Base-by-base conservation (phyloP, 1,140 invertebrate genomes). In the Colletes gigas region DNA sequence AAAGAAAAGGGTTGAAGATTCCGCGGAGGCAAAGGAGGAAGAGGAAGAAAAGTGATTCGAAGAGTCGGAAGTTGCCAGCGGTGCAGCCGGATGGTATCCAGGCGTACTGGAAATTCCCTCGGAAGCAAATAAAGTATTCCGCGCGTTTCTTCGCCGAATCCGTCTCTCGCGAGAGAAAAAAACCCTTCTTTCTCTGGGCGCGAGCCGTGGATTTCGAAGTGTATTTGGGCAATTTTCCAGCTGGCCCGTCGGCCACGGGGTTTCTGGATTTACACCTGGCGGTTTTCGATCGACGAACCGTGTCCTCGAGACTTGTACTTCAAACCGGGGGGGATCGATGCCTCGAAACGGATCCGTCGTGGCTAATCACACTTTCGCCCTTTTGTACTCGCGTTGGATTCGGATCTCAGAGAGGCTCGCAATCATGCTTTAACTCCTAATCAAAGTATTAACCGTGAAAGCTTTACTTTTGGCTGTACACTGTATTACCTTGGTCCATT, bases 151-250 rank as follows among this genome's bases (percentile, higher is more conserved):
- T 21, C 70, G 14, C 14, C 70, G 55, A 72, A 47, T 47, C 4
- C 19, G 4, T 47, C 7, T 52, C n/a, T 30, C 6, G 19, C 65
- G 17, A 47, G 52, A 6, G 44, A 39, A 19, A n/a, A 41, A 54
- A 12, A n/a, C n/a, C n/a, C 12, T 69, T 39, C 19, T 6, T 15
- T n/a, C 1, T 19, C 12, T 12, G 8, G 21, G 3, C 19, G 44
- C 44, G 14, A 50, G 44, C 9, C 21, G 30, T 44, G 39, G n/a
- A 55, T 75, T 75, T 41, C 47, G 15, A 55, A 75, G 30, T 54
- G 60, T 66, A 50, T 66, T 66, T 75, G 62, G 72, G 72, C 72
- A 66, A 75, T 75, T 75, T 75, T 75, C 72, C 72, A 75, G 72
- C 72, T 52, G 30, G 21, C 41, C 21, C 71, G 44, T 9, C 10